These are phyloP conservation scores for Zaprionus gabonicus DNA, from an alignment of 1,140 invertebrate genomes.

Conservation along the genomic window DNA sequence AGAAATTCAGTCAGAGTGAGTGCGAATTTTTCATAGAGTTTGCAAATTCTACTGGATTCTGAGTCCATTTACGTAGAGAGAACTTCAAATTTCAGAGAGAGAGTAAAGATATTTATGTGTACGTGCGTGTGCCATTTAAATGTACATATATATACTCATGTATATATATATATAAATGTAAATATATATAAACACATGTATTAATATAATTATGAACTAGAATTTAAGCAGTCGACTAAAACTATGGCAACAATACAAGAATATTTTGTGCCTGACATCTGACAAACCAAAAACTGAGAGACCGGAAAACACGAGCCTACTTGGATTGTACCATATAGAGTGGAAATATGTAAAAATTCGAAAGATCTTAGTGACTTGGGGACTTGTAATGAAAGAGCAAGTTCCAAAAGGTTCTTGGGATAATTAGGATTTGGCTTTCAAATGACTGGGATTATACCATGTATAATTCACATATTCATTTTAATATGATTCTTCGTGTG, in stretches of 20 bases:
- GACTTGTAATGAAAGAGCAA: too few species aligned
- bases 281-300: not conserved
- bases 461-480: too few species aligned
- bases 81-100: not conserved
- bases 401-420: too few species aligned
- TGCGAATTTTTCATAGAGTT: not conserved
- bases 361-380: too few species aligned
- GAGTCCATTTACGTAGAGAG: not conserved
- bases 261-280: not conserved
- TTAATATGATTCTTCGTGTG: too few species aligned
- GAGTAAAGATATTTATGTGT: not conserved
- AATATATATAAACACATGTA: not conserved
- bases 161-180: not conserved
- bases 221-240: not conserved
- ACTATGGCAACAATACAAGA: not conserved
- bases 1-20: not conserved
- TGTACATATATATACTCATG: not conserved
- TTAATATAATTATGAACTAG: not conserved
- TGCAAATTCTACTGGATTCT: not conserved
- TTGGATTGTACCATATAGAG: not conserved
- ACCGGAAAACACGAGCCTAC: not conserved
- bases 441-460: too few species aligned
- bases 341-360: too few species aligned
- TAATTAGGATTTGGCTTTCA: too few species aligned
- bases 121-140: not conserved